Evolutionary conservation across 2,113 vertebrate species (phyloP).

Genomic region (Sclerurus mexicanus): DNA sequence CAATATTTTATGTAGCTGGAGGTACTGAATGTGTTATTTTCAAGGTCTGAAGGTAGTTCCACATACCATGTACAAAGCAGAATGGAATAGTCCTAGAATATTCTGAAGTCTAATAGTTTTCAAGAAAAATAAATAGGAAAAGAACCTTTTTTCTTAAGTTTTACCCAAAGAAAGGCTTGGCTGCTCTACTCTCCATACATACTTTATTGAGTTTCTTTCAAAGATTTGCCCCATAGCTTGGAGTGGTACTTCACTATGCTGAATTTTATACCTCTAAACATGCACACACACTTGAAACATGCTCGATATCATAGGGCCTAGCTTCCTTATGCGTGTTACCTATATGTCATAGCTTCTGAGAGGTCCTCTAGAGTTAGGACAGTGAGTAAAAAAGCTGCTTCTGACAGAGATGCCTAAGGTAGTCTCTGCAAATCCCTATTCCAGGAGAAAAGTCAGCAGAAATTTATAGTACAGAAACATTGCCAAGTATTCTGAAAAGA

Average conservation of each 20-base stretch:
- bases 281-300: neutral
- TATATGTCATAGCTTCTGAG: neutral
- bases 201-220: neutral
- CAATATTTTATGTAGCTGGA: neutral
- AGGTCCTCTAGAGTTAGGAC: neutral
- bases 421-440: neutral
- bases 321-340: neutral
- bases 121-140: neutral
- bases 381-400: neutral
- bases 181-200: neutral
- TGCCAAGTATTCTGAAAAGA: neutral
- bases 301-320: neutral
- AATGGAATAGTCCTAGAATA: neutral
- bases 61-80: accelerated
- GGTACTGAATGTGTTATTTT: neutral
- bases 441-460: neutral
- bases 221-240: neutral
- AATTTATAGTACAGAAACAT: neutral
- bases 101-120: neutral
- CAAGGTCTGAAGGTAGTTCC: neutral
- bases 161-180: neutral
- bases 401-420: neutral
- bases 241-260: neutral
- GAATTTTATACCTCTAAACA: neutral
- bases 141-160: neutral